Evolutionary conservation across 1,140 invertebrate genomes (phyloP).

Genomic region (Drosophila elegans): DNA sequence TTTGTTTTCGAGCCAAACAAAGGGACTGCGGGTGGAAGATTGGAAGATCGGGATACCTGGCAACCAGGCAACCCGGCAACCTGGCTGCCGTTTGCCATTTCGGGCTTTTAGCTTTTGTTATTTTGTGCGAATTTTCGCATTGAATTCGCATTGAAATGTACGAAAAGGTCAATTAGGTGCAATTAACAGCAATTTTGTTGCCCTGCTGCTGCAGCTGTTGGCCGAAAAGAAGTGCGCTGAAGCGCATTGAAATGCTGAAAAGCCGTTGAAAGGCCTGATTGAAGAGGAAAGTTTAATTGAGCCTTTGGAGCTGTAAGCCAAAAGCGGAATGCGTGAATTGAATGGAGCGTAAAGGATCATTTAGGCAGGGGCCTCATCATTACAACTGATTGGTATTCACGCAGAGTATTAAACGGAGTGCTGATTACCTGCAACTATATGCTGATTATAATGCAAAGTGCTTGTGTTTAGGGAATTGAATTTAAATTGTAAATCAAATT

Average conservation of each 20-base stretch:
- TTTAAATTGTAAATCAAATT: no score
- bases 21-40: not conserved
- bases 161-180: constrained; percentile 72
- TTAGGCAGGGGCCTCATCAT: constrained; percentile 4
- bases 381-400: constrained; percentile 18
- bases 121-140: constrained; percentile 78
- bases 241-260: constrained; percentile 14
- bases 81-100: constrained; percentile 31
- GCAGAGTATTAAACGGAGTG: not conserved
- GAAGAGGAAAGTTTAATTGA: constrained; percentile 13
- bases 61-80: constrained; percentile 18
- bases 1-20: constrained; percentile 33
- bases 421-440: not conserved
- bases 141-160: constrained; percentile 74
- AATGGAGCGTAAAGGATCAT: constrained; percentile 9
- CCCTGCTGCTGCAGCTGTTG: constrained; percentile 18
- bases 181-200: constrained; percentile 72
- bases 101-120: constrained; percentile 52
- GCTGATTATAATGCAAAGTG: not conserved
- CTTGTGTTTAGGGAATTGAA: no score
- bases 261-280: constrained; percentile 20
- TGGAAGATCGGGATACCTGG: constrained; percentile 11
- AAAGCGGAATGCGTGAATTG: not conserved
- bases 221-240: constrained; percentile 29
- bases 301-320: not conserved